Evolutionary conservation across 1,140 invertebrate species (phyloP).

Genomic region (Drosophila jambulina): DNA sequence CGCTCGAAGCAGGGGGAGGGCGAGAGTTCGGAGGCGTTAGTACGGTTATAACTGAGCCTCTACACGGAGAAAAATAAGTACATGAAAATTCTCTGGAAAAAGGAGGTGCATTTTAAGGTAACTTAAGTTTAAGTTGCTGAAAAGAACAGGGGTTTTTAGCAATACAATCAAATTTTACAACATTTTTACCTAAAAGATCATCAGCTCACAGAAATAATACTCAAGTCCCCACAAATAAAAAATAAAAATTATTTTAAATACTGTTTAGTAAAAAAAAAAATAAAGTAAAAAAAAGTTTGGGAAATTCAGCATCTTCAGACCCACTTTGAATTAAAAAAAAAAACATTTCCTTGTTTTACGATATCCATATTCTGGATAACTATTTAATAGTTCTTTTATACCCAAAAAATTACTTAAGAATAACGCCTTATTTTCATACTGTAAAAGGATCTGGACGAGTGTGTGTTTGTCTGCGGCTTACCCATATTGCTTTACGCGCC

Average conservation of each 20-base stretch:
- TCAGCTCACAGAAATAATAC: not conserved
- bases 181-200: too few relatives aligned
- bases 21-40: conserved; percentile 25
- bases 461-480: conserved; percentile 50
- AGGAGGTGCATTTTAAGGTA: too few relatives aligned
- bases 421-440: not conserved
- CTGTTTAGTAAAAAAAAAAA: not conserved
- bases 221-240: not conserved
- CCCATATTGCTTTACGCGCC: conserved; percentile 65
- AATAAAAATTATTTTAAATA: too few relatives aligned
- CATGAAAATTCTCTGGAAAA: not conserved
- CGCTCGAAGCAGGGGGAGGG: conserved; percentile 20
- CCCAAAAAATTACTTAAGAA: not conserved
- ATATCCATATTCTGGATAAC: not conserved
- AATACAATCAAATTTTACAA: too few relatives aligned
- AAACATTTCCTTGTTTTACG: not conserved
- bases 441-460: conserved; percentile 8
- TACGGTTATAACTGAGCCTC: conserved; percentile 25
- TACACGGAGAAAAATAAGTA: not conserved
- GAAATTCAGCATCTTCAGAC: not conserved
- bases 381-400: not conserved
- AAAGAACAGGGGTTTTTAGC: too few relatives aligned
- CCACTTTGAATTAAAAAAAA: not conserved
- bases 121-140: not conserved
- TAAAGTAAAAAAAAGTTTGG: too few relatives aligned